A percentile compares a stretch with the other conserved stretches of the same genome.
Evolutionary conservation across 2,888 invertebrate genomes (phyloP).

Genomic region (Xylocampa areola): DNA sequence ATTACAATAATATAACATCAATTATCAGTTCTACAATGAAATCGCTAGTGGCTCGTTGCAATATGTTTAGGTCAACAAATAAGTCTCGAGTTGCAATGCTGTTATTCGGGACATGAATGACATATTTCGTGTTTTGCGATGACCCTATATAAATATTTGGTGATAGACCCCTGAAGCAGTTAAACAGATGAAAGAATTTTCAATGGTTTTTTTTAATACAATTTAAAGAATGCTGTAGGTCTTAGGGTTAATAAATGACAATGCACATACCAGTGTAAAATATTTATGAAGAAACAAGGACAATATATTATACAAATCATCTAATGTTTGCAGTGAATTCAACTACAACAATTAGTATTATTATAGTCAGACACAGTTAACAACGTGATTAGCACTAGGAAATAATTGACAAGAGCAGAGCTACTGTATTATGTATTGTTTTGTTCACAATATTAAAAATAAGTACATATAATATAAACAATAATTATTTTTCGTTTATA

Average conservation of each 20-base stretch:
- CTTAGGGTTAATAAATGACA: conserved; percentile 59
- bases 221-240: too few species aligned
- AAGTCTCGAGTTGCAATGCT: too few species aligned
- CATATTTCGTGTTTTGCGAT: too few species aligned
- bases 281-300: conserved; percentile 90
- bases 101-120: too few species aligned
- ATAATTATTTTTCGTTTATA: conserved; percentile 51
- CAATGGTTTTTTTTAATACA: too few species aligned
- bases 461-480: conserved; percentile 57
- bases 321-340: conserved; percentile 84
- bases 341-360: conserved; percentile 85
- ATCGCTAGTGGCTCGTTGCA: too few species aligned
- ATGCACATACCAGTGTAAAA: conserved; percentile 78
- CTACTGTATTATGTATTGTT: conserved; percentile 60
- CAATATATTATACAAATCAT: conserved; percentile 86
- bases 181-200: background rate
- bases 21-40: too few species aligned
- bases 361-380: conserved; percentile 74
- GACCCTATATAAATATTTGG: too few species aligned
- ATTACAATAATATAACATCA: too few species aligned
- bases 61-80: too few species aligned
- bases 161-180: background rate
- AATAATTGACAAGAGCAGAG: conserved; percentile 81
- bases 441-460: conserved; percentile 57
- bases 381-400: conserved; percentile 76